phyloP scores from a whole-genome alignment of 2,113 vertebrate species.

The Nycticorax nycticorax region DNA sequence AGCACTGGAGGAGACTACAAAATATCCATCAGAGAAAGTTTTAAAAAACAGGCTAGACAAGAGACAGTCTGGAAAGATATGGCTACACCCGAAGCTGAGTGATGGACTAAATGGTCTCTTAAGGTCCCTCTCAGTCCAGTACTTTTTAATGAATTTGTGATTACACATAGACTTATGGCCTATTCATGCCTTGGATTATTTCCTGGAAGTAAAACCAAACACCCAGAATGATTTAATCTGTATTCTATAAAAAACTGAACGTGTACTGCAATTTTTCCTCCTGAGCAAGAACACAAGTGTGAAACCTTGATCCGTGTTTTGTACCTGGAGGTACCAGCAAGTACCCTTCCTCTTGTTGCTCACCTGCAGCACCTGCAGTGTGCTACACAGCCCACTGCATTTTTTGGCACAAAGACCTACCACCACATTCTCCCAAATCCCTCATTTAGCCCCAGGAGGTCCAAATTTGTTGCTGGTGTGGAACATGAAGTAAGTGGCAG shows the following conservation, averaged over 20 bases:
- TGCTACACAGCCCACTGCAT: background rate
- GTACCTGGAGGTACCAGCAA: background rate
- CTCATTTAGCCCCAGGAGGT: background rate
- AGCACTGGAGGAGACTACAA: constrained; percentile 10
- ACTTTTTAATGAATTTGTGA: background rate
- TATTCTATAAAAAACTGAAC: background rate
- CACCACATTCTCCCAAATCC: background rate
- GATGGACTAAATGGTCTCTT: background rate
- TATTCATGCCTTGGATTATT: background rate
- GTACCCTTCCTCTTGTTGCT: background rate
- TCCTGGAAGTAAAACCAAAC: background rate
- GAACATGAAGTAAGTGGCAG: background rate
- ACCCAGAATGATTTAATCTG: background rate
- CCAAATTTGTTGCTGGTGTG: background rate
- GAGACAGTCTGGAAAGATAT: background rate
- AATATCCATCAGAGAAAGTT: background rate
- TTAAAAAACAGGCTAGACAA: background rate
- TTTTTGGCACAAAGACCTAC: background rate
- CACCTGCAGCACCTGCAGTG: too few relatives aligned
- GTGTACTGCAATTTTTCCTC: background rate
- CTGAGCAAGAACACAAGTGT: background rate
- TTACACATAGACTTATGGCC: background rate
- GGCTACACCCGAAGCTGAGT: background rate
- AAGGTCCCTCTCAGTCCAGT: background rate
- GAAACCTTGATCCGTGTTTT: background rate